Conservation (phyloP, 1,140 invertebrate species). For the Listronotus bonariensis region DNA sequence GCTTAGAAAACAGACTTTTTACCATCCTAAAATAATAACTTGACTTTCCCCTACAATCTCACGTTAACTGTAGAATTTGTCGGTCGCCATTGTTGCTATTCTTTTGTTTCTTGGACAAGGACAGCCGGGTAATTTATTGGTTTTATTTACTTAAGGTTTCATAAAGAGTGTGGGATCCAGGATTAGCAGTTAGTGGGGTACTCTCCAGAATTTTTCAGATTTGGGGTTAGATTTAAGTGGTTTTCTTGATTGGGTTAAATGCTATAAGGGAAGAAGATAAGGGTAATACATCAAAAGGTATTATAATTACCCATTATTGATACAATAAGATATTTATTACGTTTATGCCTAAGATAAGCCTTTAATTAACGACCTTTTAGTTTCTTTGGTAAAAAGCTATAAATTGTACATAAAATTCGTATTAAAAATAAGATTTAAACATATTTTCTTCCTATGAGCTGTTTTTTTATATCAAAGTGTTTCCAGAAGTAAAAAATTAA, state of each 20-base stretch:
- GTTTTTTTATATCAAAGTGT: too few species aligned
- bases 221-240: slow-evolving; percentile 27
- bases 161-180: slow-evolving; percentile 12
- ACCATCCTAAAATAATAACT: too few species aligned
- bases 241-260: slow-evolving; percentile 28
- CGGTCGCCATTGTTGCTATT: slow-evolving; percentile 40
- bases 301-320: too few species aligned
- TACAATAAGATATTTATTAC: too few species aligned
- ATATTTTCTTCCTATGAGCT: too few species aligned
- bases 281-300: not conserved
- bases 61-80: slow-evolving; percentile 47
- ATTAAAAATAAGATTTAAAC: too few species aligned
- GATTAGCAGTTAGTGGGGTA: slow-evolving; percentile 30
- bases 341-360: too few species aligned
- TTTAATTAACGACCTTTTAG: too few species aligned
- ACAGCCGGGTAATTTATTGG: slow-evolving; percentile 31
- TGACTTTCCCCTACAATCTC: slow-evolving; percentile 18
- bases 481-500: too few species aligned
- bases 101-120: slow-evolving; percentile 44
- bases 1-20: too few species aligned
- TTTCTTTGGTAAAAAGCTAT: too few species aligned
- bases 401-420: too few species aligned
- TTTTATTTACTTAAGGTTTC: slow-evolving; percentile 37
- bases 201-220: slow-evolving; percentile 30
- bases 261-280: slow-evolving; percentile 2